phyloP scores from a whole-genome alignment of 2,113 vertebrate genomes.

The Rhineura floridana region DNA sequence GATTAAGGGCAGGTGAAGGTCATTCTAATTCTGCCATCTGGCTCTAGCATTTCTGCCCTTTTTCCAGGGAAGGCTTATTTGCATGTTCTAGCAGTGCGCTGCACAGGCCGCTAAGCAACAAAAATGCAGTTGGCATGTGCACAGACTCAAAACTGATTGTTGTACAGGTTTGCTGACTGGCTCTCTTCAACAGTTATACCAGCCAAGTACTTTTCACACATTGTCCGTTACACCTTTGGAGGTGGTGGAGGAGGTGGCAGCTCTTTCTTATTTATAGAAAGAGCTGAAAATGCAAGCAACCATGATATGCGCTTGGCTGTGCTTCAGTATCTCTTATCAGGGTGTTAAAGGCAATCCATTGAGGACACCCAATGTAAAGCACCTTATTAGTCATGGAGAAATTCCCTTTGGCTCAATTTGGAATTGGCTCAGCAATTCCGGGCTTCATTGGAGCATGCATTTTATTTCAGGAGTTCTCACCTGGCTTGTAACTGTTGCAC shows the following conservation, averaged over 20 bases:
- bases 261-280: background rate
- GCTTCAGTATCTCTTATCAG: background rate
- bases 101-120: background rate
- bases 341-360: background rate
- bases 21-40: conserved; percentile 25
- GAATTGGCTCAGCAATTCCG: background rate
- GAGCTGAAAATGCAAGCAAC: background rate
- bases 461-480: background rate
- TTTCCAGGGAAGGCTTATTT: background rate
- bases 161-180: background rate
- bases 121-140: background rate
- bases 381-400: background rate
- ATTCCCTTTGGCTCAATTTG: background rate
- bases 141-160: background rate
- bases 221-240: background rate
- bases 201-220: background rate
- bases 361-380: background rate
- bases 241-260: background rate
- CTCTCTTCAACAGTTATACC: background rate
- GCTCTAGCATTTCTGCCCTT: background rate
- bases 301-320: too few relatives aligned
- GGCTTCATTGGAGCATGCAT: background rate
- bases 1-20: conserved; percentile 25
- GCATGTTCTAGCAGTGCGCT: background rate
- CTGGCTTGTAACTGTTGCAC: background rate